Conservation (phyloP, 2,797 vertebrate species). For the Allobates femoralis region DNA sequence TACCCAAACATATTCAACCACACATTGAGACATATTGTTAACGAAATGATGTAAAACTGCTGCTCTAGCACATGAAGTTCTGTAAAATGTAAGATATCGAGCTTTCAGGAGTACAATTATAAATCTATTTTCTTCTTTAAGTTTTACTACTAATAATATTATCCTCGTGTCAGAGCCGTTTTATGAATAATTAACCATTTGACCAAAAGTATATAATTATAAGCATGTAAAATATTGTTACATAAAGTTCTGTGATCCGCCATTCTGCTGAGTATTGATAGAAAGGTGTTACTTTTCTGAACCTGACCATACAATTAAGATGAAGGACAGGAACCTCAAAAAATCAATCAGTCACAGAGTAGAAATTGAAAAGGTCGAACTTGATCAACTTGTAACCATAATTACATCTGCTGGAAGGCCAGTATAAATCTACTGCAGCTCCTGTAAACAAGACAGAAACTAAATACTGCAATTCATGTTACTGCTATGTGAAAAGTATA, state of each 20-base stretch:
- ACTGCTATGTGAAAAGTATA: neutral
- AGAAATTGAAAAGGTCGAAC: conserved; percentile 36
- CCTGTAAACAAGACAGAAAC: conserved; percentile 6
- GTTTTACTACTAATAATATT: neutral
- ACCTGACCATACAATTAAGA: conserved; percentile 14
- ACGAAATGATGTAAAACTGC: too few species aligned
- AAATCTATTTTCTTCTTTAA: neutral
- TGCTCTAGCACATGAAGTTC: too few species aligned
- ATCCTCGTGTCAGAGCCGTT: neutral
- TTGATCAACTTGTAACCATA: conserved; percentile 38
- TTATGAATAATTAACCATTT: neutral
- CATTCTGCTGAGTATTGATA: conserved; percentile 11
- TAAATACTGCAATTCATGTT: neutral
- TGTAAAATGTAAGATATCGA: too few species aligned
- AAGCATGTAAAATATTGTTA: neutral
- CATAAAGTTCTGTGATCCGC: neutral
- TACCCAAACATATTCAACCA: too few species aligned
- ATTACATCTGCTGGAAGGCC: conserved; percentile 34
- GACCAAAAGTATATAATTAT: neutral
- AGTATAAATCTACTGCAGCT: conserved; percentile 29
- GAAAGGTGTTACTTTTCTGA: conserved; percentile 6
- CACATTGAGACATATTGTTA: too few species aligned
- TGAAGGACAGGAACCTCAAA: conserved; percentile 30
- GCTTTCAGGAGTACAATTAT: too few species aligned
- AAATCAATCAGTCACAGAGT: conserved; percentile 53